Conservation (phyloP, 1,140 invertebrate species). For the Papilio polytes region DNA sequence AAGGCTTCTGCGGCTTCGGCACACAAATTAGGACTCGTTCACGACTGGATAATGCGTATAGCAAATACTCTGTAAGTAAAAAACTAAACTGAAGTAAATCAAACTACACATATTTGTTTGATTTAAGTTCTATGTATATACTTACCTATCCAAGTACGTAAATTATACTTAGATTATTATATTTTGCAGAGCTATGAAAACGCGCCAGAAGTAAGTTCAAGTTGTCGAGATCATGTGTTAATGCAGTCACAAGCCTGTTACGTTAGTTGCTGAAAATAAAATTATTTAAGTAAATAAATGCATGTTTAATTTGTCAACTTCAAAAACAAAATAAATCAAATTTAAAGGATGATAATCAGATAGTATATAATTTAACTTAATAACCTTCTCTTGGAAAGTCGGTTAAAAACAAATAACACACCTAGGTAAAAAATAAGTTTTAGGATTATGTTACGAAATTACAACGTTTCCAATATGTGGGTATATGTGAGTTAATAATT, state of each 20-base stretch:
- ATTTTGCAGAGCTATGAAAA: conserved; percentile 28
- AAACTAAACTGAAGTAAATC: not conserved
- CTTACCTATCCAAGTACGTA: no score
- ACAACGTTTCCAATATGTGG: not conserved
- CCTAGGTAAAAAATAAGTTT: no score
- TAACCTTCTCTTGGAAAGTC: no score
- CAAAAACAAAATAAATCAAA: no score
- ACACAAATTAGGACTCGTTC: conserved; percentile 49
- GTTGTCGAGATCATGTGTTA: conserved; percentile 26
- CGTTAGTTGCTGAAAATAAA: conserved; percentile 31
- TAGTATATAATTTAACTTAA: no score
- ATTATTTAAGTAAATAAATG: not conserved
- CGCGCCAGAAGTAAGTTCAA: not conserved
- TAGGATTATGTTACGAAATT: no score
- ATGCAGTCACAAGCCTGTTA: conserved; percentile 39
- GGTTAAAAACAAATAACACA: no score
- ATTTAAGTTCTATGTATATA: no score
- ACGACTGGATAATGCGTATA: conserved; percentile 43
- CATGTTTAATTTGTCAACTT: not conserved
- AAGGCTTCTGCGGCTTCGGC: conserved; percentile 56
- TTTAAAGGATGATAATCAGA: no score
- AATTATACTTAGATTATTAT: not conserved
- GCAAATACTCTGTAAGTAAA: conserved; percentile 44
- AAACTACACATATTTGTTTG: no score
- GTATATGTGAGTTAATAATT: not conserved